These are phyloP conservation scores for Idaea aversata DNA, from an alignment of 2,888 invertebrate species.

Conservation along the genomic window DNA sequence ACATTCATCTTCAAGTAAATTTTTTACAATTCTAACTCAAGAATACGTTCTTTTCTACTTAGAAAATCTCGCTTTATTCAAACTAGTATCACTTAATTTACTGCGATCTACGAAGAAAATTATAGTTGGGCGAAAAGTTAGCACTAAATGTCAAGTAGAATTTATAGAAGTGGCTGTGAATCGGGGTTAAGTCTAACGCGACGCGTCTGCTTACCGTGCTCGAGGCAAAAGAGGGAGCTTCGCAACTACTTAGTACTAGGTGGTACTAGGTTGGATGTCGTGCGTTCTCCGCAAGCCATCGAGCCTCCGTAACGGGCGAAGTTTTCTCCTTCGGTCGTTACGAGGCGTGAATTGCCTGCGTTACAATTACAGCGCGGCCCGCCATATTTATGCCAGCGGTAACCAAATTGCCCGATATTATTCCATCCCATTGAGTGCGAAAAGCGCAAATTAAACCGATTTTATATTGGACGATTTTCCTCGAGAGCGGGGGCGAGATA, in stretches of 20 bases:
- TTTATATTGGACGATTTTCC: slow-evolving; percentile 80
- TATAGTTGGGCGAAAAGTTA: not conserved
- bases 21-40: not conserved
- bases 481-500: slow-evolving; percentile 75
- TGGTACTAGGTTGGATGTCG: slow-evolving; percentile 20
- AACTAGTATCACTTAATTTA: not conserved
- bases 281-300: slow-evolving; percentile 45
- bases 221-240: slow-evolving; percentile 20
- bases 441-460: slow-evolving; percentile 81
- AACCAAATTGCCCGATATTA: slow-evolving; percentile 81
- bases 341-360: slow-evolving; percentile 78
- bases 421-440: slow-evolving; percentile 81
- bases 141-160: slow-evolving; percentile 1
- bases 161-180: slow-evolving; percentile 1
- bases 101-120: not conserved
- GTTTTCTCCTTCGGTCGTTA: slow-evolving; percentile 76
- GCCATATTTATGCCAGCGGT: slow-evolving; percentile 80
- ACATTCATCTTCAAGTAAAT: not conserved
- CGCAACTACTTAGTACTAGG: slow-evolving; percentile 13
- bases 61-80: not conserved
- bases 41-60: not conserved
- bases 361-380: slow-evolving; percentile 78
- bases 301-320: slow-evolving; percentile 67
- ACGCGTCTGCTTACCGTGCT: slow-evolving; percentile 25
- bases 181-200: slow-evolving; percentile 4